Base-by-base conservation (phyloP, 2,113 vertebrate species). In the Gracilinanus agilis region DNA sequence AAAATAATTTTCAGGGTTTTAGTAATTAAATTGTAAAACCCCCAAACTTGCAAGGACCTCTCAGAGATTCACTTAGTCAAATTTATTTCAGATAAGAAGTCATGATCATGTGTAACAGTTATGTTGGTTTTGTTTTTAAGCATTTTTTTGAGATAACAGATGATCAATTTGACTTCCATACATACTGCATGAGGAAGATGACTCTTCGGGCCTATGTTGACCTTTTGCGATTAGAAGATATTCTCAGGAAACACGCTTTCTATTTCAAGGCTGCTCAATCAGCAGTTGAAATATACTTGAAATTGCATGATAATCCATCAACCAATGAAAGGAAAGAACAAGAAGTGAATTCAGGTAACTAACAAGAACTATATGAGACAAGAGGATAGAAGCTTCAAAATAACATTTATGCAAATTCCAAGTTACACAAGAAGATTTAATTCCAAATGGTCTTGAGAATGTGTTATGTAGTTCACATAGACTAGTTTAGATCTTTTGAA, bases 81-180 rank as follows among this genome's bases (percentile, higher is more conserved):
- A 9, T 83, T 40, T 83, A 83, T 83, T 34, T 83, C 16, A 23
- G n/a, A 83, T 16, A 40, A 19, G 67, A n/a, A 83, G 67, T 83
- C 7, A 40, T 40, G 16, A 83, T 19, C 93, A 7, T 96, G 95
- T 97, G 91, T 90, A 54, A 67, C 97, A 97, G 96, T 94, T 96
- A 88, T 97, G 40, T 44, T 97, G 95, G 19, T 53, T 97, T 96
- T 93, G 24, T 97, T 94, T 98, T 96, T 21, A 97, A 99, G 99
- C 99, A 99, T 97, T 99, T 99, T 98, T 98, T 99, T 98, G 98
- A 99, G 97, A 98, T 99, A 97, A 99, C 99, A 0, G 98, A 99
- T 92, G 98, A 99, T 97, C 99, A 99, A 0, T 99, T 99, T 98
- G 99, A 99, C 96, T 99, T 99, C 97, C 99, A 99, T 96, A 99